These are phyloP conservation scores for Lepidurus apus DNA, from an alignment of 1,140 invertebrate genomes.

Conservation along the genomic window DNA sequence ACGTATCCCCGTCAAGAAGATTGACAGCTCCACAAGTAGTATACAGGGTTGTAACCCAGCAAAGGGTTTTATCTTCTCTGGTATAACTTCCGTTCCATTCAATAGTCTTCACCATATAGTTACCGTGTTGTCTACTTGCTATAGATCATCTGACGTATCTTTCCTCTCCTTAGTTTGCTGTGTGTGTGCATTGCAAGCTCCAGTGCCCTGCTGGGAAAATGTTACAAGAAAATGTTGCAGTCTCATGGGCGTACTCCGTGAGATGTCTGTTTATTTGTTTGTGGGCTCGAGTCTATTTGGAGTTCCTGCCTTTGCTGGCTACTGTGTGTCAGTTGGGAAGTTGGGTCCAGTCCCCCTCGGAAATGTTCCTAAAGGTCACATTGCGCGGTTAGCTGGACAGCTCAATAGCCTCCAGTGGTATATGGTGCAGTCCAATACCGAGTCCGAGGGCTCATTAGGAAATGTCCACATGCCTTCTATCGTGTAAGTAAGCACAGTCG, in stretches of 20 bases:
- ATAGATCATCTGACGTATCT: not conserved
- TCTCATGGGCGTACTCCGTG: conserved; percentile 16
- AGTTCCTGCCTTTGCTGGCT: not conserved
- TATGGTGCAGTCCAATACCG: not conserved
- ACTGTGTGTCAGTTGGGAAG: not conserved
- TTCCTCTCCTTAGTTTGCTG: not conserved
- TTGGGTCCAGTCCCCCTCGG: not conserved
- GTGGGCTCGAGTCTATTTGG: not conserved
- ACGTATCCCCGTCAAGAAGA: conserved; percentile 6
- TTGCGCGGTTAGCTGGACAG: not conserved
- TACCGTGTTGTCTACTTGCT: not conserved
- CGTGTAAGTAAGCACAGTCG: not conserved
- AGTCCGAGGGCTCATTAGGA: not conserved
- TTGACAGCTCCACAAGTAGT: conserved; percentile 5
- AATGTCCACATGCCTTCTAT: not conserved
- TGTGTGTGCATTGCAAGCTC: not conserved
- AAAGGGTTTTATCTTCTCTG: not conserved
- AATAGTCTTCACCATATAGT: not conserved
- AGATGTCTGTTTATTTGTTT: conserved; percentile 15
- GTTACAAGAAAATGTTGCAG: conserved; percentile 6
- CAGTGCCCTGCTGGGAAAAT: not conserved
- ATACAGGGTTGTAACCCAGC: not conserved
- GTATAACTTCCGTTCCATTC: conserved; percentile 6
- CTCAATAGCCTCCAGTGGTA: not conserved
- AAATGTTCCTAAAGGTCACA: not conserved